These are phyloP conservation scores for Aplidium turbinatum DNA, from an alignment of 23 tunicate genomes.

Conservation along the genomic window DNA sequence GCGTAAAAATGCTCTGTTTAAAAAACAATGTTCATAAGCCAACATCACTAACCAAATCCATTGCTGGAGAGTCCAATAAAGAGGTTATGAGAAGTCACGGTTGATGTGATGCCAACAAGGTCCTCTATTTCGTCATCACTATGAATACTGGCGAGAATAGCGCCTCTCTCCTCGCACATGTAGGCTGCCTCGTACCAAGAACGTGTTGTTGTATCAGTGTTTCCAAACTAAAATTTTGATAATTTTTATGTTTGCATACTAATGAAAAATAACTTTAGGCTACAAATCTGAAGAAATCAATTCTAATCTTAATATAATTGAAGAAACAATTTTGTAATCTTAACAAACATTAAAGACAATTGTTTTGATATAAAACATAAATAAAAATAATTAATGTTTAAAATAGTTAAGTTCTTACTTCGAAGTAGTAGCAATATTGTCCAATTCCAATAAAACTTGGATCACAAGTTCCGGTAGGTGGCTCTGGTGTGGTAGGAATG, in stretches of 20 bases:
- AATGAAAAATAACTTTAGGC: no score
- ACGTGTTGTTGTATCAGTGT: conserved; percentile 18
- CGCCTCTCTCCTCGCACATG: conserved; percentile 61
- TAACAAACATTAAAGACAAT: not conserved
- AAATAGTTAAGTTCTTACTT: conserved; percentile 38
- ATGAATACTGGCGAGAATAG: conserved; percentile 72
- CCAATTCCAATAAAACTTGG: conserved; percentile 45
- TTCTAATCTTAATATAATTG: no score
- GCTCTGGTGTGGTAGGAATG: conserved; percentile 74
- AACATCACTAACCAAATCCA: conserved; percentile 70
- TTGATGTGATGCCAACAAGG: conserved; percentile 22
- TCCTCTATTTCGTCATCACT: conserved; percentile 63
- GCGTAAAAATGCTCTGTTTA: no score
- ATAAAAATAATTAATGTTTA: not conserved
- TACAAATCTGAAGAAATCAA: no score
- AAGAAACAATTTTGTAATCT: no score
- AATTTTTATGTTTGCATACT: not conserved
- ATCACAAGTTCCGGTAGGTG: conserved; percentile 64
- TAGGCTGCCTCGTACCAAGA: conserved; percentile 65
- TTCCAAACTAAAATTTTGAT: conserved; percentile 26
- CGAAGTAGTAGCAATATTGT: conserved; percentile 57
- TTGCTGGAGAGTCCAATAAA: conserved; percentile 66
- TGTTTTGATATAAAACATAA: not conserved
- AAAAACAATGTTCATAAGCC: no score
- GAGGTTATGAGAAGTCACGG: conserved; percentile 39